These are phyloP conservation scores for Colletes latitarsis DNA, from an alignment of 1,140 invertebrate species.

Conservation along the genomic window DNA sequence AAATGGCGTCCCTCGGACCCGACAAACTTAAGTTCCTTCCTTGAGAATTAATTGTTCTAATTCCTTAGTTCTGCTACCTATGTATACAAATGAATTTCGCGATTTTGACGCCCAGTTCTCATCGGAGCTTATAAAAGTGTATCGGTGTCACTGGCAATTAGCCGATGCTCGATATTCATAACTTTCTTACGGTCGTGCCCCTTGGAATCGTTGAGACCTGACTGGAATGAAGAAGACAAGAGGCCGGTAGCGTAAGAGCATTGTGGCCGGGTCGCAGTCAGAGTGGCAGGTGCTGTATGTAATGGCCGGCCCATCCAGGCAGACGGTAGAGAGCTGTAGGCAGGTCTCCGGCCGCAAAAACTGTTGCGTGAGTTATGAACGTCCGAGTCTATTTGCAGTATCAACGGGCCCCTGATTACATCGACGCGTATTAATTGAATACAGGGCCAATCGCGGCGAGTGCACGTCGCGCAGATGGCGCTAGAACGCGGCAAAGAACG, in stretches of 20 bases:
- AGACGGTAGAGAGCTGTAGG: conserved; percentile 44
- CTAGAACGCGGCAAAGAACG: conserved; percentile 29
- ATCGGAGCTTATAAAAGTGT: background rate
- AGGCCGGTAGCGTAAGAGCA: conserved; percentile 43
- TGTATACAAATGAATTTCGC: too few relatives aligned
- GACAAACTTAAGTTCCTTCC: too few relatives aligned
- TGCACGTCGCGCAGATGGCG: conserved; percentile 34
- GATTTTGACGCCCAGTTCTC: background rate
- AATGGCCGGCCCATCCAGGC: conserved; percentile 75
- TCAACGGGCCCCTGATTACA: conserved; percentile 56
- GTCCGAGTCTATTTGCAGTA: conserved; percentile 70
- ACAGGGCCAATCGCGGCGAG: conserved; percentile 18
- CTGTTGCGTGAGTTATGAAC: conserved; percentile 67
- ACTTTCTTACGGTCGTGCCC: conserved; percentile 14
- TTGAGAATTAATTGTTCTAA: too few relatives aligned
- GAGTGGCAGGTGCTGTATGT: conserved; percentile 77
- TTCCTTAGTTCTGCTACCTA: too few relatives aligned
- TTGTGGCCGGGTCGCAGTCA: conserved; percentile 70
- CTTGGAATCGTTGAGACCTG: conserved; percentile 13
- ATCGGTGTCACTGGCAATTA: conserved; percentile 23
- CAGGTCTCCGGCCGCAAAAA: conserved; percentile 66
- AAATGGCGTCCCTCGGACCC: too few relatives aligned
- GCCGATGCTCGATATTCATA: conserved; percentile 19
- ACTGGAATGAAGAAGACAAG: conserved; percentile 32
- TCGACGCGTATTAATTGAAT: conserved; percentile 73